These are phyloP conservation scores for Oreochromis mossambicus DNA, from an alignment of 2,797 vertebrate species.

Conservation along the genomic window DNA sequence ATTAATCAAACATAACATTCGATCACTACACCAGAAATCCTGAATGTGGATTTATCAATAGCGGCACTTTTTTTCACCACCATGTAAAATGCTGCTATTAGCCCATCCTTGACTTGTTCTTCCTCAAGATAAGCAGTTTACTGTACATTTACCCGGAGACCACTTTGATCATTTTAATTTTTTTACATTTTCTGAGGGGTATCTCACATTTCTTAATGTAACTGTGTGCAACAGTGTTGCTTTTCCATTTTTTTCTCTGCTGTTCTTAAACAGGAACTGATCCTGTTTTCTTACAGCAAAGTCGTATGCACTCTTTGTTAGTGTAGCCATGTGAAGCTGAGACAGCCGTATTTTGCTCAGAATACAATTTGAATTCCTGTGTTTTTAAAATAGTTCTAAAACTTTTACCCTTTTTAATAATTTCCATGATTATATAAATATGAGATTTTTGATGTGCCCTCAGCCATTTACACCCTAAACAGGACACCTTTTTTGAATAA, in stretches of 20 bases:
- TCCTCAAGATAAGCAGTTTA: not conserved
- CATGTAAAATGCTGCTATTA: not conserved
- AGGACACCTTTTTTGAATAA: not conserved
- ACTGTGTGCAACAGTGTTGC: not conserved
- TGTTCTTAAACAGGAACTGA: not conserved
- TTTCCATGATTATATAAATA: not conserved
- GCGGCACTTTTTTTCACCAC: not conserved
- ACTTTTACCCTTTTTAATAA: not conserved
- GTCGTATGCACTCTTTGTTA: fast-evolving
- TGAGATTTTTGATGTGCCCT: not conserved
- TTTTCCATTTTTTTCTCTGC: not conserved
- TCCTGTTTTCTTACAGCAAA: not conserved
- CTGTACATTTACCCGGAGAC: not conserved
- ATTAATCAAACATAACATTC: not conserved
- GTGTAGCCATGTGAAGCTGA: not conserved
- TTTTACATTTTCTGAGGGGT: not conserved
- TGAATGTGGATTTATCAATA: no score
- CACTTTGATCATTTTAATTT: not conserved
- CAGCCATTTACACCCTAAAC: not conserved
- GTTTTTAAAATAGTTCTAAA: not conserved
- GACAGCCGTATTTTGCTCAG: fast-evolving
- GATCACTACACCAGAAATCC: not conserved
- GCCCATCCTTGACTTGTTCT: not conserved
- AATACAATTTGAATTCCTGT: not conserved
- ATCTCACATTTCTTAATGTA: not conserved